Evolutionary conservation across 2,888 invertebrate species (phyloP).

Genomic region (Brachypalpus laphriformis): DNA sequence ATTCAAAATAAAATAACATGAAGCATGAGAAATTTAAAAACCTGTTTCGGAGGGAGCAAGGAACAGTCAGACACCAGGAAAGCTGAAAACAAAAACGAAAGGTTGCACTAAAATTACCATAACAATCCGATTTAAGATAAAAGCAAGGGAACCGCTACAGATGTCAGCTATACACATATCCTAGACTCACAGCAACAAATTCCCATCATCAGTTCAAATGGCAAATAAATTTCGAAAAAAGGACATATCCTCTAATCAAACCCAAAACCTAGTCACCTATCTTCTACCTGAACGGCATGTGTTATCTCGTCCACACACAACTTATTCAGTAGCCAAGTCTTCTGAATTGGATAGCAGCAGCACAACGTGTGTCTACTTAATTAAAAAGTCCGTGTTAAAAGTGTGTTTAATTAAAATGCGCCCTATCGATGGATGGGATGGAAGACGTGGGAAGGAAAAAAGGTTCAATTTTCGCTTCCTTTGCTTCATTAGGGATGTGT

Average conservation of each 20-base stretch:
- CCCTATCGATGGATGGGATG: conserved; percentile 30
- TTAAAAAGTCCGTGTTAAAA: conserved; percentile 67
- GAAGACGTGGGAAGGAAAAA: conserved; percentile 9
- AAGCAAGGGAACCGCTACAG: conserved; percentile 20
- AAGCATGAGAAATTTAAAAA: conserved; percentile 68
- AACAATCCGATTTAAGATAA: conserved; percentile 60
- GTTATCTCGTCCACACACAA: conserved; percentile 53
- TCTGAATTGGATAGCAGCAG: conserved; percentile 26
- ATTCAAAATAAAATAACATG: conserved; percentile 57
- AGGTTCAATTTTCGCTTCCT: conserved; percentile 24
- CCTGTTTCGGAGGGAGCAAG: conserved; percentile 28
- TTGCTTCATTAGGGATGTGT: conserved; percentile 62
- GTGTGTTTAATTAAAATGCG: conserved; percentile 72
- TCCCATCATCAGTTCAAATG: conserved; percentile 8
- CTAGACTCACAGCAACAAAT: conserved; percentile 21
- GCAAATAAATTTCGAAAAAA: conserved; percentile 45
- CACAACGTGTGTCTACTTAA: conserved; percentile 68
- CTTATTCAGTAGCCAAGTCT: conserved; percentile 64
- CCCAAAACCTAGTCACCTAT: conserved; percentile 63
- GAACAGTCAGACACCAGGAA: neutral
- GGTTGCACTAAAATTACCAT: conserved; percentile 65
- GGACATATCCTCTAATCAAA: conserved; percentile 60
- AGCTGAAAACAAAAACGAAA: conserved; percentile 3
- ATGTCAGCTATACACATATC: too few relatives aligned
- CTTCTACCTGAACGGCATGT: conserved; percentile 56